Evolutionary conservation across 2,888 invertebrate genomes (phyloP).

Genomic region (Agrochola litura): DNA sequence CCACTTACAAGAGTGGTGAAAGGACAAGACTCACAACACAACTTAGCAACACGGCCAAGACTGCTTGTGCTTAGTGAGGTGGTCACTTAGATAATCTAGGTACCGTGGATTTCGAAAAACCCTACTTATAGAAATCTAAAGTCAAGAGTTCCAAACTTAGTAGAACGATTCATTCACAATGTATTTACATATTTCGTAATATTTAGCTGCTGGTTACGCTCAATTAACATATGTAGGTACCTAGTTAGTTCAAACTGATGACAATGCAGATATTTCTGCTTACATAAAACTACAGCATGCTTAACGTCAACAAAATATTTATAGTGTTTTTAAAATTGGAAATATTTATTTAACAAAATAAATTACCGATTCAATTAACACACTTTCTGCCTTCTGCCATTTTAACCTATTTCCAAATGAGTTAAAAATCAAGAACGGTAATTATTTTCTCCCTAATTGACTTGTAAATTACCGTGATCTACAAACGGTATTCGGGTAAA

Average conservation of each 20-base stretch:
- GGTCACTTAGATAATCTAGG: constrained; percentile 4
- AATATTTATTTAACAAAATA: not conserved
- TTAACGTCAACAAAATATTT: not conserved
- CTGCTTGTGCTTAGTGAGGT: constrained; percentile 20
- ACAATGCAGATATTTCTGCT: constrained; percentile 9
- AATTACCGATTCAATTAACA: constrained; percentile 17
- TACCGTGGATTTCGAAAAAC: not conserved
- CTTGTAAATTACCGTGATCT: constrained; percentile 37
- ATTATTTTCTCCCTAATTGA: constrained; percentile 33
- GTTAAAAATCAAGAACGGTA: constrained; percentile 2
- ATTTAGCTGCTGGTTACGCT: not conserved
- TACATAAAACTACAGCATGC: not conserved
- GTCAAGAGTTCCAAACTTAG: not conserved
- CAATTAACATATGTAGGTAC: not conserved
- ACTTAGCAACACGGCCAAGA: constrained; percentile 73
- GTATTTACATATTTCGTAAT: not conserved
- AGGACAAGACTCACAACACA: constrained; percentile 44
- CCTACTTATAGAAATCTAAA: not conserved
- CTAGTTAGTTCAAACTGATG: not conserved
- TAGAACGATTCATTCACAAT: not conserved
- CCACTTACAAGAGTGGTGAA: constrained; percentile 30
- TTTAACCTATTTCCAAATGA: constrained; percentile 10
- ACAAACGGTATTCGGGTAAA: constrained; percentile 34
- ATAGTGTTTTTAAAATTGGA: not conserved
- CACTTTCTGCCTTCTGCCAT: constrained; percentile 5